Conservation (phyloP, 2,797 vertebrate genomes). For the Brachyrhaphis roseni region DNA sequence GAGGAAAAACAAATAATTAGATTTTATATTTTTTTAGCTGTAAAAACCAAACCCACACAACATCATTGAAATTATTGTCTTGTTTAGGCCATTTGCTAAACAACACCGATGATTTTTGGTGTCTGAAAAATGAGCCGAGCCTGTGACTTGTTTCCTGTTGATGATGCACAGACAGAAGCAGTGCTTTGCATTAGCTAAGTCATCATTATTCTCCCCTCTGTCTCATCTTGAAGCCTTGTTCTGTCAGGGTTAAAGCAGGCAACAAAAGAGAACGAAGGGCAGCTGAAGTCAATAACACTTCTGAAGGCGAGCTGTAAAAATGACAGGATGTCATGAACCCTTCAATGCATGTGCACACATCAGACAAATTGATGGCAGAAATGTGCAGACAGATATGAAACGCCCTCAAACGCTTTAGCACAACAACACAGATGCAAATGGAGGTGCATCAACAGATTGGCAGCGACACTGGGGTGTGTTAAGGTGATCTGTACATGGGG, state of each 20-base stretch:
- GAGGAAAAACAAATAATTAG: not conserved
- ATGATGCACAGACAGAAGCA: constrained; percentile 3
- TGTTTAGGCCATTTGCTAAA: not conserved
- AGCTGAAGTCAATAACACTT: constrained; percentile 34
- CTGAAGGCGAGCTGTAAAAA: constrained; percentile 51
- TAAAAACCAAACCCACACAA: not conserved
- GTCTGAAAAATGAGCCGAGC: too few species aligned
- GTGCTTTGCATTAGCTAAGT: constrained; percentile 30
- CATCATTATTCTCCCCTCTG: constrained; percentile 33
- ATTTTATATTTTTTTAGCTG: not conserved
- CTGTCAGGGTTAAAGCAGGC: constrained; percentile 17
- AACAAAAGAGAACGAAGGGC: constrained; percentile 23
- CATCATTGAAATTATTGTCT: not conserved
- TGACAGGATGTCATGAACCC: constrained; percentile 35
- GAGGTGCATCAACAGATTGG: constrained; percentile 66
- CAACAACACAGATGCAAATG: constrained; percentile 34
- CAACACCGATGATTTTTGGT: not conserved
- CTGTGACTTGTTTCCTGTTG: not conserved
- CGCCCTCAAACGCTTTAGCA: constrained; percentile 11
- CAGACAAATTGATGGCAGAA: constrained; percentile 17
- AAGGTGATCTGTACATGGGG: constrained; percentile 72
- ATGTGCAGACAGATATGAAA: constrained; percentile 18
- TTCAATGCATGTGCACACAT: constrained; percentile 14
- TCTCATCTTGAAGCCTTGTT: constrained; percentile 18
- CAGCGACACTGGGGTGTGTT: constrained; percentile 62